These are phyloP conservation scores for Tribolium madens DNA, from an alignment of 1,140 invertebrate species.

Conservation along the genomic window DNA sequence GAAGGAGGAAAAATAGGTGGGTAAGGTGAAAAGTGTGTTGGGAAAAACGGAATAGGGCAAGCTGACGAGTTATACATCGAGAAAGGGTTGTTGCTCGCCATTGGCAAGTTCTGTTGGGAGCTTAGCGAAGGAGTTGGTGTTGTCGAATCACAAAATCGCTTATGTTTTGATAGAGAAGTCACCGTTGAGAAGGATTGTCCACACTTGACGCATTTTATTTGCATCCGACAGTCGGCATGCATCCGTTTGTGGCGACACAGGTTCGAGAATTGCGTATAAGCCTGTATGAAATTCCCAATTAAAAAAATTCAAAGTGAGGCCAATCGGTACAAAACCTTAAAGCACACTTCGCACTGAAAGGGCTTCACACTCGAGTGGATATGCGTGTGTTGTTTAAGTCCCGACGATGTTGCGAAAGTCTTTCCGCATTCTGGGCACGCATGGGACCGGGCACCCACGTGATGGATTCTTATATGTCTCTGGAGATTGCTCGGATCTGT, in stretches of 20 bases:
- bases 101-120: slow-evolving; percentile 57
- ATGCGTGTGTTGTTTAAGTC: slow-evolving; percentile 99
- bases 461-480: slow-evolving; percentile 93
- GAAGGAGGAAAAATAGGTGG: slow-evolving; percentile 71
- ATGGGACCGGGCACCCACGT: slow-evolving; percentile 93
- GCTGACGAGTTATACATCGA: slow-evolving; percentile 73
- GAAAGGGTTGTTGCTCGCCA: slow-evolving; percentile 74
- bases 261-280: slow-evolving; percentile 99
- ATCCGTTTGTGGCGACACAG: slow-evolving; percentile 99
- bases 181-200: slow-evolving; percentile 90
- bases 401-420: slow-evolving; percentile 96
- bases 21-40: slow-evolving; percentile 67
- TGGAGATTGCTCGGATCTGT: slow-evolving; percentile 96
- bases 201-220: slow-evolving; percentile 94
- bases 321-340: slow-evolving; percentile 72
- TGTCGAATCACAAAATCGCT: slow-evolving; percentile 83
- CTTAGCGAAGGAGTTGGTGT: slow-evolving; percentile 68
- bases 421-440: slow-evolving; percentile 98
- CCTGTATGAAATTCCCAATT: slow-evolving; percentile 74
- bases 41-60: slow-evolving; percentile 67
- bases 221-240: slow-evolving; percentile 91
- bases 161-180: slow-evolving; percentile 87
- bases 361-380: slow-evolving; percentile 99
- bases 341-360: slow-evolving; percentile 94
- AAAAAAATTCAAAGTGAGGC: neutral